Base-by-base conservation (phyloP, 2,113 vertebrate genomes). In the Corydoras sp. region DNA sequence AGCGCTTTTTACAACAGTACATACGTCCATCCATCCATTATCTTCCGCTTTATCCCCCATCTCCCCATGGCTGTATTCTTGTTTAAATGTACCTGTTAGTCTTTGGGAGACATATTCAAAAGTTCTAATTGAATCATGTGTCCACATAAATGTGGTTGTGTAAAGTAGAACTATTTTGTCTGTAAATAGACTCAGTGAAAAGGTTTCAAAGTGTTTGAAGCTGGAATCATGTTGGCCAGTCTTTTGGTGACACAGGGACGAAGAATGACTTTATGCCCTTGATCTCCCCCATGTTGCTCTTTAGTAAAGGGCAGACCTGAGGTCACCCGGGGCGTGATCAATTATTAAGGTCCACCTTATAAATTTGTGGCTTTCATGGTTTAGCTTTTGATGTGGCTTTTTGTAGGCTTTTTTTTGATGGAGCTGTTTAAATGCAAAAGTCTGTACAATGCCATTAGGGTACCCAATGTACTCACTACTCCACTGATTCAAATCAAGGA, bases 341-440 rank as follows among this genome's bases (percentile, higher is more conserved):
- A 84, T 66, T 73, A 84, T 81, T 77, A 69, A 84, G 77, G 72
- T 50, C 74, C 5, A 60, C 67, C 62, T 74, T n/a, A 18, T 58
- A 70, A 73, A 65, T 68, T 58, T 54, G 62, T 48, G 11, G 60
- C 77, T 72, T 62, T 83, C 30, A 79, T 80, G 78, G 70, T 72
- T 58, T 54, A 77, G 66, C 76, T 64, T 75, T 77, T 75, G 35
- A 43, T 4, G 35, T 43, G 59, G 18, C 18, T 24, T 24, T 24
- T 63, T 73, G 55, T 29, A 32, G 8, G 50, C 60, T 72, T 31
- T 29, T 4, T 2, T 56, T 10, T 68, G 49, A 50, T 60, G 35
- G 35, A 43, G 4, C 35, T 43, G 35, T 43, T 43, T 4, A 43
- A 43, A 43, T 43, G 35, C 7, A 43, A 43, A 43, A 43, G 35